Evolutionary conservation across 2,113 vertebrate species (phyloP).

Genomic region (Lethenteron reissneri): DNA sequence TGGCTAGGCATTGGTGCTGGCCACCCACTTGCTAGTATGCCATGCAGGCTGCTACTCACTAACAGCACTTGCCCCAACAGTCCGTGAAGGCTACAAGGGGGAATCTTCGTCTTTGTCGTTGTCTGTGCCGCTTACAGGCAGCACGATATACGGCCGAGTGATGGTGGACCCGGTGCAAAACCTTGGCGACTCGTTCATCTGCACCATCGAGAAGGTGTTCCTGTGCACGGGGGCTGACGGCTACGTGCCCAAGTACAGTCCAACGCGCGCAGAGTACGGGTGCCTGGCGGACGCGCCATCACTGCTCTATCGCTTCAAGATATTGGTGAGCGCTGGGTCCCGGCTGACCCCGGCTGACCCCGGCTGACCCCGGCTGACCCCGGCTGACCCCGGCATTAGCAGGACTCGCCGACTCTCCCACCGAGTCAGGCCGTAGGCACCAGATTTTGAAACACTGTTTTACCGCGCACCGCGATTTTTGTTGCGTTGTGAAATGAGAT

Average conservation of each 20-base stretch:
- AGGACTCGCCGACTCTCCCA: too few relatives aligned
- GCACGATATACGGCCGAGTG: slow-evolving; percentile 25
- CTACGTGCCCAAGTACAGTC: slow-evolving; percentile 37
- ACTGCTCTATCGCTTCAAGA: slow-evolving; percentile 35
- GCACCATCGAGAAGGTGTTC: slow-evolving; percentile 37
- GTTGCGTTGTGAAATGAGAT: too few relatives aligned
- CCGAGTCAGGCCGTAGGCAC: too few relatives aligned
- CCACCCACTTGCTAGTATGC: too few relatives aligned
- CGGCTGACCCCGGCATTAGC: too few relatives aligned
- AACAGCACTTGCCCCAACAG: too few relatives aligned
- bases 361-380: too few relatives aligned
- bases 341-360: too few relatives aligned
- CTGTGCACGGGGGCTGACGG: slow-evolving; percentile 35
- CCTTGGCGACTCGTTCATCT: slow-evolving; percentile 35
- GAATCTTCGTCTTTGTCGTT: too few relatives aligned
- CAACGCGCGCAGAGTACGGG: slow-evolving; percentile 25
- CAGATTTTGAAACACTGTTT: background rate
- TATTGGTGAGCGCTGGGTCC: slow-evolving; percentile 21
- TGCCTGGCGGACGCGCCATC: slow-evolving; percentile 33
- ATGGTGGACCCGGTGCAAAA: slow-evolving; percentile 46
- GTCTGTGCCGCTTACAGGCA: slow-evolving; percentile 17
- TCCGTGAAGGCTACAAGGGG: too few relatives aligned
- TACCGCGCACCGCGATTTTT: background rate
- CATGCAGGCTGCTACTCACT: too few relatives aligned
- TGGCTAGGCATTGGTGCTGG: too few relatives aligned